These are phyloP conservation scores for Polypterus senegalus DNA, from an alignment of 2,113 vertebrate species.

Conservation along the genomic window DNA sequence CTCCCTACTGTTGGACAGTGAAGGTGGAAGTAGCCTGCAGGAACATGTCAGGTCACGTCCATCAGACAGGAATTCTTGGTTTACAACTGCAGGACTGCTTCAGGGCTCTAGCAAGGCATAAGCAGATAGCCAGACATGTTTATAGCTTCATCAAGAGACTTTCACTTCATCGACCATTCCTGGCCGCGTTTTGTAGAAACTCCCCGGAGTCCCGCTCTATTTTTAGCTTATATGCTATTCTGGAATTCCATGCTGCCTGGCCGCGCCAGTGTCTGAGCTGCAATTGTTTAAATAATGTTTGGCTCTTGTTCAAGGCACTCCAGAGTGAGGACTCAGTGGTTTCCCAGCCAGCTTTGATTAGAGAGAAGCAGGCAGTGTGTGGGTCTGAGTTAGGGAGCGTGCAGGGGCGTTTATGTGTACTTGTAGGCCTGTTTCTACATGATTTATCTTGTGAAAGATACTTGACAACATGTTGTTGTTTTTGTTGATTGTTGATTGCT, in stretches of 20 bases:
- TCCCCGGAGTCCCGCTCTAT: slow-evolving; percentile 39
- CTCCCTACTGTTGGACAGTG: no score
- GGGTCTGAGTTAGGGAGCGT: background rate
- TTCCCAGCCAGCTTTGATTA: slow-evolving; percentile 42
- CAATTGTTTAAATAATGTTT: slow-evolving; percentile 58
- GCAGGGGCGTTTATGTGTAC: background rate
- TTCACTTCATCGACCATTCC: no score
- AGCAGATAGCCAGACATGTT: no score
- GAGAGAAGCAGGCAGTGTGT: background rate
- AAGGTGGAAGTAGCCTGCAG: no score
- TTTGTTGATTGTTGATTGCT: no score
- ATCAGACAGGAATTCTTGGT: no score
- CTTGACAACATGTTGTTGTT: no score
- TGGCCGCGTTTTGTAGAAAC: background rate
- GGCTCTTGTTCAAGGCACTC: slow-evolving; percentile 56
- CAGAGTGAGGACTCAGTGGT: slow-evolving; percentile 37
- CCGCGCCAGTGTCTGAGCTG: slow-evolving; percentile 52
- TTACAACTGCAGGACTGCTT: no score
- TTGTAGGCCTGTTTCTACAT: background rate
- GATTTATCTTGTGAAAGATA: slow-evolving; percentile 55
- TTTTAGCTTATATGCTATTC: slow-evolving; percentile 60
- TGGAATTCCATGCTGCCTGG: slow-evolving; percentile 60
- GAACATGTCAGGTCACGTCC: no score
- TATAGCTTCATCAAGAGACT: no score
- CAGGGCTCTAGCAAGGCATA: no score